Conservation (phyloP, 2,113 vertebrate species). For the Anser brachyrhynchus region DNA sequence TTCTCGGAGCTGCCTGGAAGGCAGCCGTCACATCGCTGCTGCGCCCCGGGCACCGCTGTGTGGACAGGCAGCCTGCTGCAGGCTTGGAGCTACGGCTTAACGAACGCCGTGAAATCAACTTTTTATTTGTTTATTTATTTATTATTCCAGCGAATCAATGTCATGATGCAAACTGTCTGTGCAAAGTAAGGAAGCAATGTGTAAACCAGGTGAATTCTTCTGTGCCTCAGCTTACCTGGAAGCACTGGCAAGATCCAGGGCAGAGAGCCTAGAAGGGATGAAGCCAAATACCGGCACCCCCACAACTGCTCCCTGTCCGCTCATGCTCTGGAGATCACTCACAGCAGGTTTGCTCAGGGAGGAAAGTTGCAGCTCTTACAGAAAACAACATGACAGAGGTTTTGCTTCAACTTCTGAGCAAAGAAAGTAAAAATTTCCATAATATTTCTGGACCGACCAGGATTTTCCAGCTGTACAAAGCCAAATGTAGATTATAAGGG, state of each 20-base stretch:
- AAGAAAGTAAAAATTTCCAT: accelerated
- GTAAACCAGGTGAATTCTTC: not conserved
- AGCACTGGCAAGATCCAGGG: accelerated
- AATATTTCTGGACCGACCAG: accelerated
- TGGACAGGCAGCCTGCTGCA: accelerated
- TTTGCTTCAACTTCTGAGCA: not conserved
- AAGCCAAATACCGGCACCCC: not conserved
- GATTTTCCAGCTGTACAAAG: not conserved
- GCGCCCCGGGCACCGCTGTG: not conserved
- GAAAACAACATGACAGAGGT: not conserved
- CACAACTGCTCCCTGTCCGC: accelerated
- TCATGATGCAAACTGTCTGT: not conserved
- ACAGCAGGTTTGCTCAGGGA: accelerated
- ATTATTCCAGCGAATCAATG: not conserved
- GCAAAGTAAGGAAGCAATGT: not conserved
- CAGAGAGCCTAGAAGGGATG: not conserved
- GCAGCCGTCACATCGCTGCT: too few species aligned
- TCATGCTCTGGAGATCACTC: accelerated
- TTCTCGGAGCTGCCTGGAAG: not conserved
- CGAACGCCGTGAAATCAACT: not conserved
- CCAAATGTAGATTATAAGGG: accelerated
- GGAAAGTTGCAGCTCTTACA: too few species aligned
- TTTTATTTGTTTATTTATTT: too few species aligned
- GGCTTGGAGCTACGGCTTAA: accelerated
- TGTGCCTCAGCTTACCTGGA: not conserved